phyloP scores from a whole-genome alignment of 2,888 invertebrate species.

The Eupithecia insigniata region DNA sequence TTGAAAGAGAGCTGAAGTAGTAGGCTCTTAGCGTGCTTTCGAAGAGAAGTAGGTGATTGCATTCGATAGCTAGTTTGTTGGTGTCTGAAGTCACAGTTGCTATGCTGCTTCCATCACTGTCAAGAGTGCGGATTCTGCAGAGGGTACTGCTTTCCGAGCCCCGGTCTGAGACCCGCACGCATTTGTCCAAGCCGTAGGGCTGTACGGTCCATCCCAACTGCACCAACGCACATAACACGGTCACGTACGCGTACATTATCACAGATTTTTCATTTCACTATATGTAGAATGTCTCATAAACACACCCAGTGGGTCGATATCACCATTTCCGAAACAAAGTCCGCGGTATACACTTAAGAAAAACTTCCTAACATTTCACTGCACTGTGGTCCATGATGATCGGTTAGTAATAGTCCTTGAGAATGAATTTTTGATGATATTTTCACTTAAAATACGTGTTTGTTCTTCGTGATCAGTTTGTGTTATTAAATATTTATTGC shows the following conservation, averaged over 20 bases:
- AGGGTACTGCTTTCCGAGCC: conserved; percentile 83
- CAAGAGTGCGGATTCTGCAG: conserved; percentile 89
- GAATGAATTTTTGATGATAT: conserved; percentile 48
- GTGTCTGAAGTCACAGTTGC: conserved; percentile 87
- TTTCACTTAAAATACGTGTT: conserved; percentile 64
- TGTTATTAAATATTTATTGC: conserved; percentile 78
- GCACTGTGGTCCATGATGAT: conserved; percentile 68
- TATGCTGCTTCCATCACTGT: conserved; percentile 87
- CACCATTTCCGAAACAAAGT: conserved; percentile 84
- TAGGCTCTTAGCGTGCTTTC: conserved; percentile 90
- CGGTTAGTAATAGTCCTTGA: conserved; percentile 54
- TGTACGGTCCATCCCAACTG: conserved; percentile 82
- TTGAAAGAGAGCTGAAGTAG: conserved; percentile 88
- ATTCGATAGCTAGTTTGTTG: conserved; percentile 88
- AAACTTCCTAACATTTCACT: conserved; percentile 81
- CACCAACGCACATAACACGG: conserved; percentile 81
- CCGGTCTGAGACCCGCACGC: conserved; percentile 72
- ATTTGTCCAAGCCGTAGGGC: conserved; percentile 82
- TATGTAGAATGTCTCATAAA: conserved; percentile 82
- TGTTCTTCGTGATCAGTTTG: conserved; percentile 65
- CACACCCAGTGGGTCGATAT: conserved; percentile 83
- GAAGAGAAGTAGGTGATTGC: conserved; percentile 90
- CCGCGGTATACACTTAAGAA: conserved; percentile 77
- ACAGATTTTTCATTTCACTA: conserved; percentile 83
- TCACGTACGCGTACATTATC: conserved; percentile 79